Evolutionary conservation across 1,140 invertebrate genomes (phyloP).

Genomic region (Cataglyphis hispanica): DNA sequence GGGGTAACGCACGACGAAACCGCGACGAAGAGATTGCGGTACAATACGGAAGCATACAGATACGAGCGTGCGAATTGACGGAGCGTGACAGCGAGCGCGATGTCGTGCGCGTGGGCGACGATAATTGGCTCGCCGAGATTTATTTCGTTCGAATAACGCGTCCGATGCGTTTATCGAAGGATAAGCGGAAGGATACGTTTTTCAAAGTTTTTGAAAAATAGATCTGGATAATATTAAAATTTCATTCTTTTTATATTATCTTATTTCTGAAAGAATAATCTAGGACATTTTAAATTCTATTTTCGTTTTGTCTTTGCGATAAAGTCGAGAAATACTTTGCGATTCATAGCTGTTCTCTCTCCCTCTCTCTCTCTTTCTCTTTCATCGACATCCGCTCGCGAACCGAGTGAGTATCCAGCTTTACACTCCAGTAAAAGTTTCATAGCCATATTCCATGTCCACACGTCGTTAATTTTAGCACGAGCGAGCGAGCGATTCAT

Average conservation of each 20-base stretch:
- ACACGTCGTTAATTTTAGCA: conserved; percentile 78
- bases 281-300: neutral
- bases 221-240: neutral
- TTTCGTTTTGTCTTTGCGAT: neutral
- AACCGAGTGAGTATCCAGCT: conserved; percentile 67
- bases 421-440: conserved; percentile 76
- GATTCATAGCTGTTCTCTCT: conserved; percentile 50
- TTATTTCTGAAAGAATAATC: neutral
- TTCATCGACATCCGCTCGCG: conserved; percentile 8
- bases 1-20: conserved; percentile 4
- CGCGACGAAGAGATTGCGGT: neutral
- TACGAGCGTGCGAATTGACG: conserved; percentile 53
- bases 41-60: conserved; percentile 12
- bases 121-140: conserved; percentile 81
- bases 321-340: conserved; percentile 38
- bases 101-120: conserved; percentile 67
- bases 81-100: conserved; percentile 43
- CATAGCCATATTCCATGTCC: conserved; percentile 77
- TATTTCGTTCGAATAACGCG: conserved; percentile 77
- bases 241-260: too few relatives aligned
- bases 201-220: neutral
- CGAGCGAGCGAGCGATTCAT: conserved; percentile 63
- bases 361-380: conserved; percentile 18
- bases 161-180: conserved; percentile 18
- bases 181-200: neutral